Percentiles rank a stretch among this genome's conserved stretches.
These are phyloP conservation scores for Pampusana beccarii DNA, from an alignment of 2,113 vertebrate species.

Conservation along the genomic window DNA sequence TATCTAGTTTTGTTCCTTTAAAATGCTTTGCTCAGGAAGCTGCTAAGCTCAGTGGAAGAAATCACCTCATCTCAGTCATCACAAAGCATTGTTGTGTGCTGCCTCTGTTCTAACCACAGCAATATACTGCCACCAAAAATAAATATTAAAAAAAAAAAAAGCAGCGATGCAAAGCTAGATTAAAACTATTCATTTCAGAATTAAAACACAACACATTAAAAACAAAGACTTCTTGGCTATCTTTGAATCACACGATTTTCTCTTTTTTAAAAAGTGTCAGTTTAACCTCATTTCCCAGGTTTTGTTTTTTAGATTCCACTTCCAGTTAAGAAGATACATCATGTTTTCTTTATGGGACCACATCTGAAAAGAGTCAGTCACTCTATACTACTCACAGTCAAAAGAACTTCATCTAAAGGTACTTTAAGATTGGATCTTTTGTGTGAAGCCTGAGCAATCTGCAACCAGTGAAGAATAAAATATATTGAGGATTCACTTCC, in stretches of 20 bases:
- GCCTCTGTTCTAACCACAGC: background rate
- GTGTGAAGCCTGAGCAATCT: constrained; percentile 20
- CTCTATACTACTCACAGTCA: background rate
- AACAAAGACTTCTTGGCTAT: background rate
- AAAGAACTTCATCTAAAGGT: constrained; percentile 48
- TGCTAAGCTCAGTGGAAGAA: background rate
- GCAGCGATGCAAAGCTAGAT: background rate
- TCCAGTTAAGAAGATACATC: background rate
- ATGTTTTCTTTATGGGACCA: background rate
- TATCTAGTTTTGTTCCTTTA: constrained; percentile 39
- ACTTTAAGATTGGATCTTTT: constrained; percentile 46
- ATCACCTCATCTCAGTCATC: constrained; percentile 8
- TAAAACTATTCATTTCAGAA: background rate
- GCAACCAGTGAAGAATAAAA: constrained; percentile 24
- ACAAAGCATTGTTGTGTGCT: background rate
- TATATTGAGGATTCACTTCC: background rate
- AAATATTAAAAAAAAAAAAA: background rate
- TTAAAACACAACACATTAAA: background rate
- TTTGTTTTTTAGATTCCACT: background rate
- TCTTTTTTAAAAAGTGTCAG: background rate
- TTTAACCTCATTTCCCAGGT: background rate
- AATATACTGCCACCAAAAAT: background rate
- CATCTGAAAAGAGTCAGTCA: constrained; percentile 24
- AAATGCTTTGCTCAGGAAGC: constrained; percentile 40
- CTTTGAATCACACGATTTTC: background rate